A percentile compares a stretch with the other conserved stretches of the same genome.
Evolutionary conservation across 2,113 vertebrate species (phyloP).

Genomic region (Motacilla tschutschensis): DNA sequence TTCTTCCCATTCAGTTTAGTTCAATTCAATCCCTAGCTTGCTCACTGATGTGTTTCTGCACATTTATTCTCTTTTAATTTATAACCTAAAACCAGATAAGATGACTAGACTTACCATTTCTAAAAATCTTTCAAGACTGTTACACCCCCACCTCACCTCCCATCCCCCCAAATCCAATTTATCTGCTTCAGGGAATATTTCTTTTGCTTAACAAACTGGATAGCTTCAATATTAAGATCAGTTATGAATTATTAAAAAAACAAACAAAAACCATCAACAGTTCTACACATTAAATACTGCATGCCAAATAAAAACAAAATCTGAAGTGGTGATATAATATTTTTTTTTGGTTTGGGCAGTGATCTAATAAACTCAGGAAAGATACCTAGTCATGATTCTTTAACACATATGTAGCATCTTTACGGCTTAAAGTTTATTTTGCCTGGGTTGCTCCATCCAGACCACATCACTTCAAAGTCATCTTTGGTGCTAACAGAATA

Average conservation of each 20-base stretch:
- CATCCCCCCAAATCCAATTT: neutral
- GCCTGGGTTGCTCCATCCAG: neutral
- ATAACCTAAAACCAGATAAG: neutral
- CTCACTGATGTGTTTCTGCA: neutral
- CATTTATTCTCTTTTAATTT: neutral
- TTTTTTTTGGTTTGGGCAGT: neutral
- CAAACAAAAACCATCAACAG: neutral
- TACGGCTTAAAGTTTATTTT: neutral
- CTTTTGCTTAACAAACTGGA: neutral
- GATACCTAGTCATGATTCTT: neutral
- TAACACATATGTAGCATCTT: neutral
- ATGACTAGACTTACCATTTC: neutral
- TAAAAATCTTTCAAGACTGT: neutral
- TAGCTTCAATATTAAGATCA: neutral
- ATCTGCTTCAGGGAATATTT: neutral
- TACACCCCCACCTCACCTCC: rapidly evolving
- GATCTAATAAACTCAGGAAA: neutral
- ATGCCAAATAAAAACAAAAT: neutral
- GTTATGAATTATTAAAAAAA: neutral
- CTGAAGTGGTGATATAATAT: neutral
- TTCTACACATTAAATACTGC: neutral
- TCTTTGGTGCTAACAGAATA: neutral
- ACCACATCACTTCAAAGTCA: neutral
- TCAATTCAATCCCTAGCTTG: neutral
- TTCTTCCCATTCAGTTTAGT: neutral